Conservation (phyloP, 2,113 vertebrate species). For the Ariopsis seemanni region DNA sequence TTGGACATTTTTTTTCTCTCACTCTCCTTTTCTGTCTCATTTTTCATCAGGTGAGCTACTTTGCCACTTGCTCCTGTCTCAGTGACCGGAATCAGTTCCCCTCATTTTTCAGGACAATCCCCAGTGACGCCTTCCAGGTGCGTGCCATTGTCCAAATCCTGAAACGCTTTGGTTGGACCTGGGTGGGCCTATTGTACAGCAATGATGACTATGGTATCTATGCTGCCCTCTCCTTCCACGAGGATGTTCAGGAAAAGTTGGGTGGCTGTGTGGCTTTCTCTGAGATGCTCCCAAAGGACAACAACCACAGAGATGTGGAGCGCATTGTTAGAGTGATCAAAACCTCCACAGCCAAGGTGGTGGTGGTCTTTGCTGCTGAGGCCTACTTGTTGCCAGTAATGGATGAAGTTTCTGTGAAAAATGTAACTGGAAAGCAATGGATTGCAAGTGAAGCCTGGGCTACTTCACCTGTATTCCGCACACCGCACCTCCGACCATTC, state of each 20-base stretch:
- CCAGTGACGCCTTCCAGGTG: constrained; percentile 61
- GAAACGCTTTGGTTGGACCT: constrained; percentile 62
- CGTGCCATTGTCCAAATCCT: constrained; percentile 60
- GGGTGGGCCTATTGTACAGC: constrained; percentile 63
- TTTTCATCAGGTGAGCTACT: constrained; percentile 56
- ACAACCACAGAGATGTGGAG: constrained; percentile 50
- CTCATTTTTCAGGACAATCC: constrained; percentile 61
- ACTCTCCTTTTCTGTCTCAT: not conserved
- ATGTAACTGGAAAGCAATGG: constrained; percentile 21
- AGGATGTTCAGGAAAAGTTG: constrained; percentile 51
- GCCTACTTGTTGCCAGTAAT: constrained; percentile 36
- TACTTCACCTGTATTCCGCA: constrained; percentile 57
- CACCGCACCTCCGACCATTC: constrained; percentile 55
- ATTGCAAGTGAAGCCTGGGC: constrained; percentile 68
- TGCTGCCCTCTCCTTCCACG: constrained; percentile 57
- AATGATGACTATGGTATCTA: constrained; percentile 66
- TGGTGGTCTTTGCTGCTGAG: constrained; percentile 46
- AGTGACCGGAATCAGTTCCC: constrained; percentile 52
- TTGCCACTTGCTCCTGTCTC: constrained; percentile 57
- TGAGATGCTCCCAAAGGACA: constrained; percentile 61
- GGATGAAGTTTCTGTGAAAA: not conserved
- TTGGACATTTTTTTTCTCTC: not conserved
- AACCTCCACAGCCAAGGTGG: constrained; percentile 56
- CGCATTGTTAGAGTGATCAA: constrained; percentile 63
- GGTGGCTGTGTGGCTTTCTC: constrained; percentile 64